Conservation (phyloP, 2,888 invertebrate genomes). For the Bedellia somnulentella region DNA sequence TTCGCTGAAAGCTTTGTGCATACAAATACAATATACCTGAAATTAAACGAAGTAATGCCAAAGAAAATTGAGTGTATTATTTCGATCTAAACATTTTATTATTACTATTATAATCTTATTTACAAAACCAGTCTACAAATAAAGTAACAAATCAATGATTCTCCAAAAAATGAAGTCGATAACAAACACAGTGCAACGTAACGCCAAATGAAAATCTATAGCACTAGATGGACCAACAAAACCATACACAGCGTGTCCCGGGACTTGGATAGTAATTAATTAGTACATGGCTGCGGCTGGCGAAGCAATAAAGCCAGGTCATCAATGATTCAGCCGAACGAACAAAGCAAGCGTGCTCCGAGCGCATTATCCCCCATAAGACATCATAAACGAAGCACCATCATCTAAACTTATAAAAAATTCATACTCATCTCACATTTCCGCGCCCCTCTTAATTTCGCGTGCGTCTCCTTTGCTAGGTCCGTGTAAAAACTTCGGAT, state of each 20-base stretch:
- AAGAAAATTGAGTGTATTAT: too few species aligned
- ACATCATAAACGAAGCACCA: conserved; percentile 59
- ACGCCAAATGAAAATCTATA: too few species aligned
- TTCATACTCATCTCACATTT: conserved; percentile 62
- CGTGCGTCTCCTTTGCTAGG: conserved; percentile 49
- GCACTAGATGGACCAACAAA: too few species aligned
- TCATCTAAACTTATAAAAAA: conserved; percentile 61
- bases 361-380: conserved; percentile 53
- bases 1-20: too few species aligned
- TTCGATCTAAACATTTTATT: too few species aligned
- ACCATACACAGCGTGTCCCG: conserved; percentile 32
- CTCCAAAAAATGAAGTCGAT: too few species aligned
- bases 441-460: conserved; percentile 62
- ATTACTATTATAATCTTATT: too few species aligned
- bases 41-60: too few species aligned
- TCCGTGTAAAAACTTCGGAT: conserved; percentile 62
- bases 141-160: too few species aligned
- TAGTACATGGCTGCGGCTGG: conserved; percentile 36
- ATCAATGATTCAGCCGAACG: conserved; percentile 52
- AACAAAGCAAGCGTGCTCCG: conserved; percentile 49
- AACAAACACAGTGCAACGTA: too few species aligned
- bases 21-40: too few species aligned
- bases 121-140: too few species aligned
- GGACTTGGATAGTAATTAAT: conserved; percentile 49
- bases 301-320: conserved; percentile 42